phyloP scores from a whole-genome alignment of 2,888 invertebrate species.

The Apeira syringaria region DNA sequence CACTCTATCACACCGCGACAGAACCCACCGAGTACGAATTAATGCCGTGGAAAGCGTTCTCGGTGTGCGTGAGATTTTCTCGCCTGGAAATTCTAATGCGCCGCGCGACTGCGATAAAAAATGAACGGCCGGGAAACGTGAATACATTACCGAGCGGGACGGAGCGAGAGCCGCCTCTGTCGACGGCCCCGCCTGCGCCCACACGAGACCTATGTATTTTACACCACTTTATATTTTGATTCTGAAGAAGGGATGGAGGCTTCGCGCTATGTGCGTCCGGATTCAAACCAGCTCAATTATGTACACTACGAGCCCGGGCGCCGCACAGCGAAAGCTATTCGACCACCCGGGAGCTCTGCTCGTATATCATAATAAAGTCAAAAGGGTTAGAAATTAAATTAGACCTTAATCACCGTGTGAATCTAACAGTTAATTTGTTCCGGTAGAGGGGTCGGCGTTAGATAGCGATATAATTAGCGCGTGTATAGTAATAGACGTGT shows the following conservation, averaged over 20 bases:
- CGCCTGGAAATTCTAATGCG: constrained; percentile 82
- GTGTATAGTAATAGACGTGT: constrained; percentile 35
- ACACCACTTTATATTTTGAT: constrained; percentile 71
- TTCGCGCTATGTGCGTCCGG: constrained; percentile 45
- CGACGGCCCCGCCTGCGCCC: constrained; percentile 40
- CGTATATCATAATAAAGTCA: constrained; percentile 16
- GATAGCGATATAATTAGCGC: constrained; percentile 46
- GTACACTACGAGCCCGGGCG: constrained; percentile 40
- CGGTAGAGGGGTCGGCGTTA: constrained; percentile 54
- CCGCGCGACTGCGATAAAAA: constrained; percentile 82
- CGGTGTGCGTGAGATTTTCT: constrained; percentile 78
- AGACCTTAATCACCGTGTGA: constrained; percentile 42
- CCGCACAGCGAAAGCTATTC: not conserved
- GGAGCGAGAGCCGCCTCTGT: constrained; percentile 42
- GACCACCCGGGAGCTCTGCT: not conserved
- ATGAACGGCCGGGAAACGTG: constrained; percentile 79
- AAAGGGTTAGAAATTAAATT: constrained; percentile 25
- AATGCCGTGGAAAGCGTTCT: constrained; percentile 13
- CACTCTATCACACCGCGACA: constrained; percentile 14
- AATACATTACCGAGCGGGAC: constrained; percentile 77
- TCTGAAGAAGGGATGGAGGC: constrained; percentile 61
- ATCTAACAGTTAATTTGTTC: constrained; percentile 59
- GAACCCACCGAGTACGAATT: constrained; percentile 6
- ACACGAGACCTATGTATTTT: constrained; percentile 51
- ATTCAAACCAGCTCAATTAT: constrained; percentile 60